Evolutionary conservation across 2,113 vertebrate species (phyloP).

Genomic region (Chascanopsetta lugubris): DNA sequence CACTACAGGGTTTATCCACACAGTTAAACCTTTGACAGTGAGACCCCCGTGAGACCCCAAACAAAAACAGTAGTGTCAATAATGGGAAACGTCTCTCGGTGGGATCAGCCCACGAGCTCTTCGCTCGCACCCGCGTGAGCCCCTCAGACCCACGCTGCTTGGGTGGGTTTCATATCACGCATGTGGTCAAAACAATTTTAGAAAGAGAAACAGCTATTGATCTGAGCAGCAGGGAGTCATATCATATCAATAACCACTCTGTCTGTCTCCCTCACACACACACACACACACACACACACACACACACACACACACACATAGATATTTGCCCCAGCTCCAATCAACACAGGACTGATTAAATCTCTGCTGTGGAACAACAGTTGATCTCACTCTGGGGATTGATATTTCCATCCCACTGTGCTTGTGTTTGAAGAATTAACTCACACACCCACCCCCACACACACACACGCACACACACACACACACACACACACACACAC

Average conservation of each 20-base stretch:
- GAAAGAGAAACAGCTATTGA: conserved; percentile 73
- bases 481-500: too few species aligned
- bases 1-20: conserved; percentile 23
- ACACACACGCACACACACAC: conserved; percentile 4
- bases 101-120: too few species aligned
- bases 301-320: conserved; percentile 24
- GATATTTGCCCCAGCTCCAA: conserved; percentile 13
- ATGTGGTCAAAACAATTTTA: conserved; percentile 65
- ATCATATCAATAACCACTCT: conserved; percentile 65
- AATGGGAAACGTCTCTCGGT: conserved; percentile 29
- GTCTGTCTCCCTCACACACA: too few species aligned
- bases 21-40: conserved; percentile 8
- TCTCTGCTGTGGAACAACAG: conserved; percentile 40
- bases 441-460: background rate
- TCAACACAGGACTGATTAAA: conserved; percentile 57
- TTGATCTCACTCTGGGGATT: conserved; percentile 50
- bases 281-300: conserved; percentile 16
- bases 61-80: conserved; percentile 4
- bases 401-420: conserved; percentile 28
- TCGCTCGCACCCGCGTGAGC: too few species aligned
- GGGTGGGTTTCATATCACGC: conserved; percentile 52
- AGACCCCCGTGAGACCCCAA: conserved; percentile 7
- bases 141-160: conserved; percentile 8
- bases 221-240: conserved; percentile 50
- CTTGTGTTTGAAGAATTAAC: background rate